phyloP scores from a whole-genome alignment of 2,797 vertebrate genomes.

The Mus minutoides region DNA sequence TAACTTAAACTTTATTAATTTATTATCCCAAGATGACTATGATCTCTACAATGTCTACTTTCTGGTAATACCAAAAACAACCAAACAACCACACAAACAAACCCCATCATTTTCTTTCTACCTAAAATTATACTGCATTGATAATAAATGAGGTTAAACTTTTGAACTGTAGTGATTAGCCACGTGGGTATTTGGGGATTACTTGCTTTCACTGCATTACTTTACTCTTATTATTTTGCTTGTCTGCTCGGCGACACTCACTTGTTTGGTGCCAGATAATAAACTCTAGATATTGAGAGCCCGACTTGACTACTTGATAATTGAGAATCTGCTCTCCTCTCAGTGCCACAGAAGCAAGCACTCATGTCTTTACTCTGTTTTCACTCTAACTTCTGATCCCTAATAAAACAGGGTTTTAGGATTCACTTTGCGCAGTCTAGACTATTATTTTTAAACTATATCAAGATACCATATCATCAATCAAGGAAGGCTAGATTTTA shows the following conservation, averaged over 20 bases:
- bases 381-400: not conserved
- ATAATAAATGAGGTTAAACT: not conserved
- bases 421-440: not conserved
- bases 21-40: not conserved
- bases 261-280: not conserved
- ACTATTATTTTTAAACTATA: constrained; percentile 45
- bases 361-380: not conserved
- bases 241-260: not conserved
- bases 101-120: not conserved
- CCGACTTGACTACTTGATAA: not conserved
- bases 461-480: not conserved
- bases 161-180: constrained; percentile 10
- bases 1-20: constrained; percentile 29
- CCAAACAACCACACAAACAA: not conserved
- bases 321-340: constrained; percentile 30
- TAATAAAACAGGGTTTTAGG: not conserved
- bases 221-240: not conserved
- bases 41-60: not conserved
- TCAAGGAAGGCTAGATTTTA: not conserved
- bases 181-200: not conserved
- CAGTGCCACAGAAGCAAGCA: not conserved
- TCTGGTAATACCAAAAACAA: not conserved
- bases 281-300: constrained; percentile 43
- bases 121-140: constrained; percentile 30
- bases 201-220: constrained; percentile 1